Evolutionary conservation across 2,888 invertebrate genomes (phyloP).

Genomic region (Tolmerus cingulatus): DNA sequence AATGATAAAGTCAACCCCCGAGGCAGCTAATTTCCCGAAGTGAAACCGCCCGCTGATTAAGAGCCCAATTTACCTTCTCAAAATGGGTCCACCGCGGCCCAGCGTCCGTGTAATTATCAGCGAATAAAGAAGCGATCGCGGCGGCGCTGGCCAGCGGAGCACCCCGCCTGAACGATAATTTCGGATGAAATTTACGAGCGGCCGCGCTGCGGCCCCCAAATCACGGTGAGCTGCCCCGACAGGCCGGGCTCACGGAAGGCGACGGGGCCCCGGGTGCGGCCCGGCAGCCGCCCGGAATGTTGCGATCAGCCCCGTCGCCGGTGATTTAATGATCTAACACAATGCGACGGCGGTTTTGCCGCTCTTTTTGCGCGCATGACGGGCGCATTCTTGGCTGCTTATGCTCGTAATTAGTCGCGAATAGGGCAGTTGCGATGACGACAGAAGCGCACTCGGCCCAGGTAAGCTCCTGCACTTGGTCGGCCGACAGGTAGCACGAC

Average conservation of each 20-base stretch:
- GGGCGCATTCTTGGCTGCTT: neutral
- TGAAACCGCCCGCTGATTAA: slow-evolving; percentile 42
- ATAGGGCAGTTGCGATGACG: neutral
- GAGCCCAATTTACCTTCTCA: slow-evolving; percentile 22
- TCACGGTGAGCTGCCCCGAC: slow-evolving; percentile 6
- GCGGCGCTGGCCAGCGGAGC: neutral
- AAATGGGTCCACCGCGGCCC: neutral
- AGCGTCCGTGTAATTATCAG: neutral
- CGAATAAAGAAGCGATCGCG: slow-evolving; percentile 1
- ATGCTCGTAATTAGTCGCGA: neutral
- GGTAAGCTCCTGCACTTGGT: neutral
- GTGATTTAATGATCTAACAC: neutral
- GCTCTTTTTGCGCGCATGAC: slow-evolving; percentile 11
- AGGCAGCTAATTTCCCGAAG: slow-evolving; percentile 27
- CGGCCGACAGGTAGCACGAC: neutral
- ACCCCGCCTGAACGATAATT: slow-evolving; percentile 25
- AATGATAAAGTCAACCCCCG: slow-evolving; percentile 31
- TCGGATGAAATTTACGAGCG: slow-evolving; percentile 10
- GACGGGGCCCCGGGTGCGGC: neutral
- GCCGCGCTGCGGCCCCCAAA: neutral
- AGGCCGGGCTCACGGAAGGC: slow-evolving; percentile 13
- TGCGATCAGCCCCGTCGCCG: neutral
- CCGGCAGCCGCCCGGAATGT: neutral
- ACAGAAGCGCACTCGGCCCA: neutral
- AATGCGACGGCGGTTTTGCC: neutral